phyloP scores from a whole-genome alignment of 1,140 invertebrate genomes.

The Plutomurus gul region DNA sequence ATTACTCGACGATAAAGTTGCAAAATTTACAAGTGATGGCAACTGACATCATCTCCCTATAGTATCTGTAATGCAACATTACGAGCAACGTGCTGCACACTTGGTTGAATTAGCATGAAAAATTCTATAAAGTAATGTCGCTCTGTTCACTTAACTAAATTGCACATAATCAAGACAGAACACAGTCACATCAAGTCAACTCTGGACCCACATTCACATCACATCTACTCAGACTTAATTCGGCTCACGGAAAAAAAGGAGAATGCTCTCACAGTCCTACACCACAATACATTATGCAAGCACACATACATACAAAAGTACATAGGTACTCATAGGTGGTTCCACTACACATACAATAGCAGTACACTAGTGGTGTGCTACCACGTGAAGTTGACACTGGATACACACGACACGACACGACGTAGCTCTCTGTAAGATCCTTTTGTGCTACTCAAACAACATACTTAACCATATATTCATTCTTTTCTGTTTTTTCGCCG shows the following conservation, averaged over 20 bases:
- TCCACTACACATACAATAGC: no score
- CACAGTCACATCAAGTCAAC: background rate
- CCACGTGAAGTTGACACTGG: no score
- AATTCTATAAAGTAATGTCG: background rate
- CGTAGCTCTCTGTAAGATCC: background rate
- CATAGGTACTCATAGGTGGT: no score
- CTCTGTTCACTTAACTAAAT: conserved; percentile 17
- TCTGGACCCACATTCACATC: background rate
- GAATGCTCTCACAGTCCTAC: no score
- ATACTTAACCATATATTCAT: background rate
- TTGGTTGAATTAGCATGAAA: background rate
- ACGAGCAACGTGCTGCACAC: background rate
- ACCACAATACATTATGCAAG: no score
- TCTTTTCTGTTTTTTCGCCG: background rate
- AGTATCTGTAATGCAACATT: background rate
- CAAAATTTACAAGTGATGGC: conserved; percentile 8
- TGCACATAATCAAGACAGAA: background rate
- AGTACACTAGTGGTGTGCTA: no score
- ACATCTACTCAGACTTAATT: background rate
- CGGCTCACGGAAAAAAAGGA: no score
- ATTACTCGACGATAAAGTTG: conserved; percentile 21
- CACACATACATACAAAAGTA: no score
- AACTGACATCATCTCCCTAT: background rate
- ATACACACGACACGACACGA: no score
- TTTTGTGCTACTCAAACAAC: background rate